Evolutionary conservation across 2,888 invertebrate species (phyloP).

Genomic region (Agrochola circellaris): DNA sequence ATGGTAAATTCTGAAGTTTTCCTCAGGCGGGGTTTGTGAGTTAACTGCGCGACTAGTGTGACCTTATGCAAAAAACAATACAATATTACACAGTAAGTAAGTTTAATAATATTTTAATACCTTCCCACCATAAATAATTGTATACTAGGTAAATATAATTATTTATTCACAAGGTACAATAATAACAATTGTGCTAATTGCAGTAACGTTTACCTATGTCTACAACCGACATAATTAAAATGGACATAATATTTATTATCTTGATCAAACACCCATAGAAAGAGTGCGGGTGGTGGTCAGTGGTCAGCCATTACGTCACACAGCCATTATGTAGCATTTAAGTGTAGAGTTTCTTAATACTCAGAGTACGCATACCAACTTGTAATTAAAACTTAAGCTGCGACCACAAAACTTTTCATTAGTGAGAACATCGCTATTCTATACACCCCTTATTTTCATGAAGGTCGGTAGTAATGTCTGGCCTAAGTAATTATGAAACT

Average conservation of each 20-base stretch:
- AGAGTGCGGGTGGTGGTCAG: neutral
- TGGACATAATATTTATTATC: neutral
- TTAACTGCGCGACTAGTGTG: neutral
- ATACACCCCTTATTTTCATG: slow-evolving; percentile 34
- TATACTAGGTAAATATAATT: neutral
- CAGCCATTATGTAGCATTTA: neutral
- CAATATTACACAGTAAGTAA: neutral
- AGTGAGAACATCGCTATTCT: slow-evolving; percentile 35
- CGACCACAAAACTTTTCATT: slow-evolving; percentile 35
- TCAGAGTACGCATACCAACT: slow-evolving; percentile 17
- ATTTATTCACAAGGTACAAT: neutral
- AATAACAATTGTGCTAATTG: neutral
- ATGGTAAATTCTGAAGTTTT: neutral
- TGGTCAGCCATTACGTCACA: neutral
- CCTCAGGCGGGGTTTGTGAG: neutral
- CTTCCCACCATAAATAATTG: neutral
- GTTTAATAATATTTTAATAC: neutral
- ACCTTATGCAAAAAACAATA: neutral
- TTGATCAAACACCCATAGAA: neutral
- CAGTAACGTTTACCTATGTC: neutral
- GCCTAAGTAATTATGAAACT: slow-evolving; percentile 62
- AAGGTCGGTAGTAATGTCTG: slow-evolving; percentile 35
- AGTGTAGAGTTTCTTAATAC: slow-evolving; percentile 9
- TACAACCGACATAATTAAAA: neutral
- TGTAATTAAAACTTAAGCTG: slow-evolving; percentile 49